phyloP scores from a whole-genome alignment of 2,113 vertebrate genomes.

The Lasiurus borealis region DNA sequence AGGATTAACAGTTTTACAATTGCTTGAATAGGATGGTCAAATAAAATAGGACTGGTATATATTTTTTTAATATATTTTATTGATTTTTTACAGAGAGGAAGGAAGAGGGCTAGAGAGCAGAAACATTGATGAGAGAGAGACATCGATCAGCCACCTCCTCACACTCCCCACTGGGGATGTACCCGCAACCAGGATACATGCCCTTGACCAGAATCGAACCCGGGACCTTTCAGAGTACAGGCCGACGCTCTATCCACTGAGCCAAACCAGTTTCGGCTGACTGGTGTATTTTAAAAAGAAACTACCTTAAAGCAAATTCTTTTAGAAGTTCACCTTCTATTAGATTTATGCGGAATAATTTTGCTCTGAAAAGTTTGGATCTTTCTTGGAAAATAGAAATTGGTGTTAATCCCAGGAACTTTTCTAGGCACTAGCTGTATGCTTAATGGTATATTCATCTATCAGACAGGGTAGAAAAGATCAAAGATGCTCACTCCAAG shows the following conservation, averaged over 20 bases:
- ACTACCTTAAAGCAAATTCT: background rate
- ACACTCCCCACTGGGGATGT: too few relatives aligned
- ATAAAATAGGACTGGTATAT: background rate
- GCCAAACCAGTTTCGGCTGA: background rate
- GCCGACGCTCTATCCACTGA: too few relatives aligned
- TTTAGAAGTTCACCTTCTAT: background rate
- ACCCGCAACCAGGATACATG: too few relatives aligned
- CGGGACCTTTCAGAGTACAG: too few relatives aligned
- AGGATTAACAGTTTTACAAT: slow-evolving; percentile 18
- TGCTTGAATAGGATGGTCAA: background rate
- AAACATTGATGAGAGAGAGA: too few relatives aligned
- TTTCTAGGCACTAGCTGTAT: background rate
- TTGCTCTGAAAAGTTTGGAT: background rate
- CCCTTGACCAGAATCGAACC: too few relatives aligned
- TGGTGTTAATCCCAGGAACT: background rate
- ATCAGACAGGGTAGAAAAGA: background rate
- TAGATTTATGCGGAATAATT: background rate
- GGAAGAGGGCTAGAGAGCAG: too few relatives aligned
- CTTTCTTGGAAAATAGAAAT: slow-evolving; percentile 33
- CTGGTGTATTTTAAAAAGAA: slow-evolving; percentile 39
- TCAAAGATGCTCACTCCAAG: background rate
- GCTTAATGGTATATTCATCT: background rate
- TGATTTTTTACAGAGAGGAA: too few relatives aligned
- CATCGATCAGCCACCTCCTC: too few relatives aligned
- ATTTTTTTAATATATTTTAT: background rate